Conservation (phyloP, 2,113 vertebrate genomes). For the Hemibagrus wyckioides region DNA sequence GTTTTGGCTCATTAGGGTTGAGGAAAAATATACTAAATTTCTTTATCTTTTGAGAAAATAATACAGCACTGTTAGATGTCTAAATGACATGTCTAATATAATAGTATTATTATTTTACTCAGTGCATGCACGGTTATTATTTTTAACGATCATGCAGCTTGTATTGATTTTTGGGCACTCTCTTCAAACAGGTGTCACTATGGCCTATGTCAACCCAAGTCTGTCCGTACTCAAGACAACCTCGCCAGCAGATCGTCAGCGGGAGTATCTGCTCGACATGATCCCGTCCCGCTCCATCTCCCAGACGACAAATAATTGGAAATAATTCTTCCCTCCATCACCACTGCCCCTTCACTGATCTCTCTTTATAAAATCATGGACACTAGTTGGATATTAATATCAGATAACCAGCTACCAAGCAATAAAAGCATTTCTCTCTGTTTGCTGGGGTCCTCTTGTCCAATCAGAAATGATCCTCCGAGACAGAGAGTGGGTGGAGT, state of each 20-base stretch:
- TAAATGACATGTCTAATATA: no score
- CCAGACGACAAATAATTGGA: slow-evolving; percentile 93
- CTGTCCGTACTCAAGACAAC: slow-evolving; percentile 87
- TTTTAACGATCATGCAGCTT: neutral
- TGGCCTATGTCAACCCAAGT: slow-evolving; percentile 89
- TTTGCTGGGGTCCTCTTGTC: slow-evolving; percentile 10
- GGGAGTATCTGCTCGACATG: slow-evolving; percentile 98
- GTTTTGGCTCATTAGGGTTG: neutral
- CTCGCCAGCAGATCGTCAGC: slow-evolving; percentile 90
- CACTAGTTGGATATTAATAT: slow-evolving; percentile 54
- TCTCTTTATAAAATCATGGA: slow-evolving; percentile 68
- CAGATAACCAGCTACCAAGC: slow-evolving; percentile 56
- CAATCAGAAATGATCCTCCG: slow-evolving; percentile 9
- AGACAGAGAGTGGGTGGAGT: neutral
- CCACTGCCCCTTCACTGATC: slow-evolving; percentile 51
- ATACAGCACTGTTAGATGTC: neutral
- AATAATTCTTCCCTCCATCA: slow-evolving; percentile 73
- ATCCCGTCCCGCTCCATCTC: slow-evolving; percentile 96
- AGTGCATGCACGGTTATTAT: neutral
- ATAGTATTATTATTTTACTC: neutral
- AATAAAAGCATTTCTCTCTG: slow-evolving; percentile 50
- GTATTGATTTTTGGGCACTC: slow-evolving; percentile 25
- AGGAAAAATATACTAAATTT: neutral
- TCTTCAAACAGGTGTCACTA: slow-evolving; percentile 81
- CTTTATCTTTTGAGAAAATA: neutral